phyloP scores from a whole-genome alignment of 1,140 invertebrate species.

The Drosophila navojoa region DNA sequence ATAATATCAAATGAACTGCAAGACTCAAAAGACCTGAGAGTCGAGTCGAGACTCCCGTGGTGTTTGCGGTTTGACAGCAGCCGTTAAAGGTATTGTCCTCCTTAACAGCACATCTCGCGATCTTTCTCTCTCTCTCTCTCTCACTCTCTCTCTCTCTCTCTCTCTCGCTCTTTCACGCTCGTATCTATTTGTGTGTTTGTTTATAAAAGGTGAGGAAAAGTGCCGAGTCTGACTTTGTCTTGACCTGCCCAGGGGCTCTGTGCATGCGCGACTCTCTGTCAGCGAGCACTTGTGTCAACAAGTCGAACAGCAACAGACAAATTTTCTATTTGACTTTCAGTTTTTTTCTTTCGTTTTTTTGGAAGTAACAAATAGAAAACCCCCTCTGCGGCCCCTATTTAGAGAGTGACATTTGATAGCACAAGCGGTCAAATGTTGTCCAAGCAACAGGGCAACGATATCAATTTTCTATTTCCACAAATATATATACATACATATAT shows the following conservation, averaged over 20 bases:
- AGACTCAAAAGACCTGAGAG: slow-evolving; percentile 18
- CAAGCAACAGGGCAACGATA: slow-evolving; percentile 31
- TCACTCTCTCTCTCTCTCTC: not conserved
- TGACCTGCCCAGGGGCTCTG: slow-evolving; percentile 56
- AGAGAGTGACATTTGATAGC: slow-evolving; percentile 72
- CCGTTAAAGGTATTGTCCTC: slow-evolving; percentile 11
- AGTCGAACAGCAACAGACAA: slow-evolving; percentile 42
- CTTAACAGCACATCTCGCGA: not conserved
- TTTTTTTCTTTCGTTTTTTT: slow-evolving; percentile 13
- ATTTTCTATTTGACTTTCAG: slow-evolving; percentile 61
- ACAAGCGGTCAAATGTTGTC: slow-evolving; percentile 57
- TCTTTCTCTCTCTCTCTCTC: no score
- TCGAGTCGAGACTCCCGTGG: slow-evolving; percentile 58
- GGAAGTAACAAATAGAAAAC: slow-evolving; percentile 38
- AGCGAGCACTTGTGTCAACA: slow-evolving; percentile 67
- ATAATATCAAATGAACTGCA: slow-evolving; percentile 74
- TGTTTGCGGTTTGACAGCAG: slow-evolving; percentile 63
- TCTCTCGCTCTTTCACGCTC: not conserved
- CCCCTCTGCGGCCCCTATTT: not conserved
- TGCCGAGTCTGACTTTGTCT: slow-evolving; percentile 23
- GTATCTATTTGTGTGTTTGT: slow-evolving; percentile 31
- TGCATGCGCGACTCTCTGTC: slow-evolving; percentile 28
- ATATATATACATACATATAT: not conserved
- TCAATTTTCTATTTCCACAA: slow-evolving; percentile 28
- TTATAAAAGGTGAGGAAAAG: slow-evolving; percentile 63